Conservation (phyloP, 2,888 invertebrate species). For the Uropetala carovei region DNA sequence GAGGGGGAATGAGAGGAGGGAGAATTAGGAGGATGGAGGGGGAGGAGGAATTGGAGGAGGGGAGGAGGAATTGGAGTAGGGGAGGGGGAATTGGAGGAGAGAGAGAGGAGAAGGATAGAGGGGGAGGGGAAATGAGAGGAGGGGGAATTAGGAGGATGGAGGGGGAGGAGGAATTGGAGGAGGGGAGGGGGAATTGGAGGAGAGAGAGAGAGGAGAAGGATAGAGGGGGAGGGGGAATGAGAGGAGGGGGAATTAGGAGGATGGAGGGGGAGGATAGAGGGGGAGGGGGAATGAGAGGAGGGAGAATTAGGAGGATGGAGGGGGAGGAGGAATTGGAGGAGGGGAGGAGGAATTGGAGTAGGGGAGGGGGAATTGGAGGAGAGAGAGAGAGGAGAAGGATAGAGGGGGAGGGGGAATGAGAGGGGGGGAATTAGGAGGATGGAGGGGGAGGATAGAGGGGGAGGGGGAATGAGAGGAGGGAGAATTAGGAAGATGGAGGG, state of each 20-base stretch:
- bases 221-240: not conserved
- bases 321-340: not conserved
- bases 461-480: not conserved
- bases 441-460: not conserved
- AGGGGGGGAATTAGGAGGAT: not conserved
- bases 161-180: no score
- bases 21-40: not conserved
- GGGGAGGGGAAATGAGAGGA: not conserved
- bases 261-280: not conserved
- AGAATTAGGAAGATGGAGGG: not conserved
- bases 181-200: not conserved
- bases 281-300: no score
- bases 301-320: no score
- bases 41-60: no score
- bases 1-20: not conserved
- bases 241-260: not conserved
- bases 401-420: no score
- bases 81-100: not conserved
- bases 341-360: not conserved
- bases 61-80: no score
- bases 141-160: not conserved
- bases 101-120: not conserved
- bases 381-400: not conserved
- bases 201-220: not conserved
- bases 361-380: not conserved